A percentile compares a stretch with the other conserved stretches of the same genome.
These are phyloP conservation scores for Lasaia peninsularis DNA, from an alignment of 1,140 invertebrate species.

Conservation along the genomic window DNA sequence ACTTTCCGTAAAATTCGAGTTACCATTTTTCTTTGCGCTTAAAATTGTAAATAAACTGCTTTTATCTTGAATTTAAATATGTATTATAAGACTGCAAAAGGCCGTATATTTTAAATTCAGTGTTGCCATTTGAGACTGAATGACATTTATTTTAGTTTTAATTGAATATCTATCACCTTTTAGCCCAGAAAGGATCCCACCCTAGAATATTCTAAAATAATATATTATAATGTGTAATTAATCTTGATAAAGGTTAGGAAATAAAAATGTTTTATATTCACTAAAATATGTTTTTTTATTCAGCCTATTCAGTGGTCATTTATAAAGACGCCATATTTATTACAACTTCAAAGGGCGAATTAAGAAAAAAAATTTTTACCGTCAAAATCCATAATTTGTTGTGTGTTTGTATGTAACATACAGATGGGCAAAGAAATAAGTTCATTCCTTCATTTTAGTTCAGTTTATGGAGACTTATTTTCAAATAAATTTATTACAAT, in stretches of 20 bases:
- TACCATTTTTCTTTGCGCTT: constrained; percentile 64
- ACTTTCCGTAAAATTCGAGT: constrained; percentile 65
- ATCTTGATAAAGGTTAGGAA: constrained; percentile 40
- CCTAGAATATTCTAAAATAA: constrained; percentile 45
- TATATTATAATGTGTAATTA: constrained; percentile 39
- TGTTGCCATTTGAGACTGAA: constrained; percentile 69
- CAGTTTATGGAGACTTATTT: no score
- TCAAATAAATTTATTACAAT: no score
- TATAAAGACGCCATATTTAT: no score
- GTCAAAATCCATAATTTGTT: no score
- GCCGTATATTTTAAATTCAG: constrained; percentile 39
- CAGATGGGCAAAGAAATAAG: no score
- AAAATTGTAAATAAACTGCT: constrained; percentile 58
- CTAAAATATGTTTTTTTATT: constrained; percentile 30
- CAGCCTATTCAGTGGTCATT: background rate
- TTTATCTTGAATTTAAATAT: constrained; percentile 32
- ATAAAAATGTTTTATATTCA: constrained; percentile 64
- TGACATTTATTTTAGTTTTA: constrained; percentile 43
- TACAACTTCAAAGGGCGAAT: no score
- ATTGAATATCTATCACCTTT: constrained; percentile 33
- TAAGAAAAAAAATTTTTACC: no score
- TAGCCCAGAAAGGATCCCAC: constrained; percentile 54
- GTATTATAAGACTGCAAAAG: constrained; percentile 27
- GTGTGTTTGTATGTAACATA: no score
- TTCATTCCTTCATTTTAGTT: no score